These are phyloP conservation scores for Hemicentrotus pulcherrimus DNA, from an alignment of 35 echinoderm and acorn worm species.

Conservation along the genomic window DNA sequence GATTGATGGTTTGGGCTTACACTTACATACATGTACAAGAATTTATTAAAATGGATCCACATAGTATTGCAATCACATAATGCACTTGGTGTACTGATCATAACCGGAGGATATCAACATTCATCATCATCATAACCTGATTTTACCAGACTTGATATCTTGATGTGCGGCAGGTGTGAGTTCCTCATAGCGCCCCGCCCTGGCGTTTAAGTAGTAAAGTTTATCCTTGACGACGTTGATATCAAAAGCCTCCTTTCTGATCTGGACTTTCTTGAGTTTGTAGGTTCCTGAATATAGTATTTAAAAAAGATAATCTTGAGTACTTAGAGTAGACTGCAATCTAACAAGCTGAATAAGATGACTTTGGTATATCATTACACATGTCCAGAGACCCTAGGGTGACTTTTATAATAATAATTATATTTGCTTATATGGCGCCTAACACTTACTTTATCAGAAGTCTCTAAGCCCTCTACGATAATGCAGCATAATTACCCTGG, in stretches of 20 bases:
- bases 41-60: not conserved
- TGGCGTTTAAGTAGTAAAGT: conserved; percentile 69
- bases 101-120: not conserved
- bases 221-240: conserved; percentile 60
- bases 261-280: conserved; percentile 80
- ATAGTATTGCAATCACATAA: conserved; percentile 5
- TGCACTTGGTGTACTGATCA: not conserved
- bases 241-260: conserved; percentile 79
- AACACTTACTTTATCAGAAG: too few species aligned
- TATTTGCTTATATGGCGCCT: too few species aligned
- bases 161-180: conserved; percentile 50
- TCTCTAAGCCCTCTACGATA: too few species aligned
- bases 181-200: conserved; percentile 55
- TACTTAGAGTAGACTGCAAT: not conserved
- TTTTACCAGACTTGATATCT: conserved; percentile 70
- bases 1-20: too few species aligned
- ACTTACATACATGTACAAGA: not conserved
- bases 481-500: too few species aligned
- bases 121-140: conserved; percentile 61
- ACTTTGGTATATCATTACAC: not conserved
- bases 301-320: not conserved
- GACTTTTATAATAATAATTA: not conserved
- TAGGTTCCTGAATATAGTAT: conserved; percentile 64
- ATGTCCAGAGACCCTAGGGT: too few species aligned
- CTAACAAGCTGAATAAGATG: not conserved